phyloP scores from a whole-genome alignment of 2,113 vertebrate species.

The Dasyurus viverrinus region DNA sequence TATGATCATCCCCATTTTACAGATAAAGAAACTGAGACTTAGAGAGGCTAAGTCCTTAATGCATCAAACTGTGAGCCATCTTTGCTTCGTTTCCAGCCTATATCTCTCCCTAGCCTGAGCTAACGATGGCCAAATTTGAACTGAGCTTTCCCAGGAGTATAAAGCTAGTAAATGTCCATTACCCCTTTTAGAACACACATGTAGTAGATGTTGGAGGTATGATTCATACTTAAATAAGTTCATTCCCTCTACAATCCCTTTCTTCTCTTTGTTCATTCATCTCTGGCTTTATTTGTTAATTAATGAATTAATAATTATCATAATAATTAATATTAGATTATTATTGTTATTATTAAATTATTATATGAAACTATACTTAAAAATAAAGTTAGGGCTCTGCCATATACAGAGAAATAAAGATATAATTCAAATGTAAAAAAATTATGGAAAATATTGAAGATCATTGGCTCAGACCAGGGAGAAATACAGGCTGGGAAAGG shows the following conservation, averaged over 20 bases:
- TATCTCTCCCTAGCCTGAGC: no score
- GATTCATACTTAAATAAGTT: not conserved
- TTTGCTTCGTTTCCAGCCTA: no score
- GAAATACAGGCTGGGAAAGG: not conserved
- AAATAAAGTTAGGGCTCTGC: not conserved
- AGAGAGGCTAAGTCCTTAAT: not conserved
- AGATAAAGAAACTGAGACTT: not conserved
- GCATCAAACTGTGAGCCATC: no score
- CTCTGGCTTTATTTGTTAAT: not conserved
- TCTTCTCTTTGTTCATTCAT: not conserved
- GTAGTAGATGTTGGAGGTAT: not conserved
- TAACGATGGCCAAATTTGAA: no score
- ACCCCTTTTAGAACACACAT: not conserved
- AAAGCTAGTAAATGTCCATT: not conserved
- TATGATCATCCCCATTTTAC: not conserved
- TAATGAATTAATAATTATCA: no score
- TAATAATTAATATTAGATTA: no score
- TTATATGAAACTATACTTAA: not conserved
- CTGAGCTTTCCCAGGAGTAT: not conserved
- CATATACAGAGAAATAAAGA: not conserved
- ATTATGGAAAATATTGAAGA: not conserved
- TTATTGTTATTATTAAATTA: no score
- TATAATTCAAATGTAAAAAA: not conserved
- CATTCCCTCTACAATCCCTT: not conserved
- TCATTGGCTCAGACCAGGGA: not conserved